A percentile compares a stretch with the other conserved stretches of the same genome.
Conservation (phyloP, 2,797 vertebrate genomes). For the Cuculus canorus region DNA sequence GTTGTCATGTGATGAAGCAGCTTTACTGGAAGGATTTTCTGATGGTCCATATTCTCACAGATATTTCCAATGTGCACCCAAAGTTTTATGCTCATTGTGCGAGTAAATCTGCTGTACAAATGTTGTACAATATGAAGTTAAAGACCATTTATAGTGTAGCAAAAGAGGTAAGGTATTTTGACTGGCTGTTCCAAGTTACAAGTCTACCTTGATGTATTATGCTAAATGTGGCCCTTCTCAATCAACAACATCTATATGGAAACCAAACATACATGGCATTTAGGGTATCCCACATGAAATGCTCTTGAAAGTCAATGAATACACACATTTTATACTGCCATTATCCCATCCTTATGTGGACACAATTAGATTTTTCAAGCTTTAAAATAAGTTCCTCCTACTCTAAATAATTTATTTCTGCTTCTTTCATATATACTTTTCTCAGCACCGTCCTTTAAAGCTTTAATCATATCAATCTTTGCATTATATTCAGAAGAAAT, state of each 20-base stretch:
- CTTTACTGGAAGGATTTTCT: background rate
- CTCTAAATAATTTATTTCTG: background rate
- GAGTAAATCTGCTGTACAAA: background rate
- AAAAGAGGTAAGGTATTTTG: background rate
- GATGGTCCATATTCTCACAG: background rate
- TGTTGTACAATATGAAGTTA: background rate
- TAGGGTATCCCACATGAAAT: background rate
- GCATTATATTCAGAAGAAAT: background rate
- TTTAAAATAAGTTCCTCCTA: background rate
- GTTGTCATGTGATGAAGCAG: background rate
- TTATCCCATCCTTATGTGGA: background rate
- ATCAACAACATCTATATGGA: background rate
- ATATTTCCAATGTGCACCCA: background rate
- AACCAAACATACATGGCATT: background rate
- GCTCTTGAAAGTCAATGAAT: background rate
- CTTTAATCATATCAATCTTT: background rate
- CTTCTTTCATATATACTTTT: background rate
- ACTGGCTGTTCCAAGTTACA: background rate
- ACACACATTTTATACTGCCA: background rate
- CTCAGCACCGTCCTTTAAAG: background rate
- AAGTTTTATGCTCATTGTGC: constrained; percentile 3
- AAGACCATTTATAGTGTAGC: background rate
- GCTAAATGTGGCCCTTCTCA: background rate
- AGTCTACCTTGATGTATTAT: background rate
- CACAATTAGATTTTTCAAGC: background rate